Percentiles rank a stretch among this genome's conserved stretches.
phyloP scores from a whole-genome alignment of 2,888 invertebrate species.

The Tenthredo distinguenda region DNA sequence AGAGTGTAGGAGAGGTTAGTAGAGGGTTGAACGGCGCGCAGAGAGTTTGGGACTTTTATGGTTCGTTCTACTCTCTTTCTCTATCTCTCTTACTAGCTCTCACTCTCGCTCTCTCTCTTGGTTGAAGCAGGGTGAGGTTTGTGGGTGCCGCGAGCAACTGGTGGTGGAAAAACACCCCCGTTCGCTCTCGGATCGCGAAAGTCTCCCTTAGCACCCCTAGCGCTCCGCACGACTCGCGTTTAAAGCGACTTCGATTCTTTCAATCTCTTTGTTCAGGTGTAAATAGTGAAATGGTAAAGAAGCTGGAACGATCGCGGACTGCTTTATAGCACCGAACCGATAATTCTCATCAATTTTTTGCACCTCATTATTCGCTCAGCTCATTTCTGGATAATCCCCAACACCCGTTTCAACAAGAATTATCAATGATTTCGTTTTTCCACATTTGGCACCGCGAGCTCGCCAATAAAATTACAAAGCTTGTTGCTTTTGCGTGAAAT shows the following conservation, averaged over 20 bases:
- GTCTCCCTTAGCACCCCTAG: conserved; percentile 67
- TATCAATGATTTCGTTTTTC: not conserved
- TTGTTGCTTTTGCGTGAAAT: not conserved
- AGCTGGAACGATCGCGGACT: not conserved
- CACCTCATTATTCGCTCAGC: not conserved
- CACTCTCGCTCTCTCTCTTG: conserved; percentile 49
- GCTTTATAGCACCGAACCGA: not conserved
- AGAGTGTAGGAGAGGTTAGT: conserved; percentile 54
- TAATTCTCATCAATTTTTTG: not conserved
- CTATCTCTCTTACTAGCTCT: conserved; percentile 2
- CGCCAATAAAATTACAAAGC: not conserved
- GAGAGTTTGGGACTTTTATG: conserved; percentile 71
- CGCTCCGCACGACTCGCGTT: conserved; percentile 63
- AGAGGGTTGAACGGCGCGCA: conserved; percentile 57
- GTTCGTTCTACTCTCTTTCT: conserved; percentile 56
- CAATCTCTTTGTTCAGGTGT: conserved; percentile 47
- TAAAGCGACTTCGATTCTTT: conserved; percentile 71
- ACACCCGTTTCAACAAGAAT: not conserved
- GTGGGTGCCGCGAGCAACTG: conserved; percentile 75
- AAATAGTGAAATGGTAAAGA: conserved; percentile 21
- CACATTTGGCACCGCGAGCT: not conserved
- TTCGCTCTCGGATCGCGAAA: conserved; percentile 68
- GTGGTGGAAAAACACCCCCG: conserved; percentile 78
- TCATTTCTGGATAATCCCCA: not conserved
- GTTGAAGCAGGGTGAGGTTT: conserved; percentile 61